These are phyloP conservation scores for Macroramphosus scolopax DNA, from an alignment of 2,797 vertebrate genomes.

Conservation along the genomic window DNA sequence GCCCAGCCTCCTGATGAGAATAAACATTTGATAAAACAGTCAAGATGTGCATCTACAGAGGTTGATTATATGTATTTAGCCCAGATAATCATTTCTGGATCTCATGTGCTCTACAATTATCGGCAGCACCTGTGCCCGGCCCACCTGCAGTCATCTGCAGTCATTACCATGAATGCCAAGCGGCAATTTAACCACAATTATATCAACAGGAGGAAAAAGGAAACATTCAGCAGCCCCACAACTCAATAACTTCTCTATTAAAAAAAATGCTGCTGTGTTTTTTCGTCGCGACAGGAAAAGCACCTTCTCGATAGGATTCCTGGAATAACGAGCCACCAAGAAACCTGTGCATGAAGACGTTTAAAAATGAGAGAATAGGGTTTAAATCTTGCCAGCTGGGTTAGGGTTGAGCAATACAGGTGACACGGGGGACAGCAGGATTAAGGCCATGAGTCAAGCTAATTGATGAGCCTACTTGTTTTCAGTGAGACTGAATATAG, in stretches of 20 bases:
- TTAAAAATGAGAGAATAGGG: constrained; percentile 15
- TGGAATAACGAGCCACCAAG: constrained; percentile 36
- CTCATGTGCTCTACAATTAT: constrained; percentile 58
- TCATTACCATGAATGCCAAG: constrained; percentile 52
- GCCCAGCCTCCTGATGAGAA: constrained; percentile 35
- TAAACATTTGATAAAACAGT: constrained; percentile 50
- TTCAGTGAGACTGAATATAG: constrained; percentile 62
- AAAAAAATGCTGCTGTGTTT: constrained; percentile 30
- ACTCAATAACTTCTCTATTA: constrained; percentile 45
- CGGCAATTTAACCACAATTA: constrained; percentile 66
- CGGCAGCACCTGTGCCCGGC: constrained; percentile 65
- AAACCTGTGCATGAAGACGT: constrained; percentile 32
- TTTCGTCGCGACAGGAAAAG: constrained; percentile 29
- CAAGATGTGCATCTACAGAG: constrained; percentile 56
- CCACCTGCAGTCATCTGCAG: constrained; percentile 70
- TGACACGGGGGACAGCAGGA: constrained; percentile 62
- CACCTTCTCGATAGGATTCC: constrained; percentile 24
- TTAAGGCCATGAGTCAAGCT: constrained; percentile 64
- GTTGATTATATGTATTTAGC: constrained; percentile 66
- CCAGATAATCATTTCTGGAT: constrained; percentile 65
- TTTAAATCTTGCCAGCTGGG: constrained; percentile 56
- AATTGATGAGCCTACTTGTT: constrained; percentile 73
- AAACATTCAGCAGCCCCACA: constrained; percentile 45
- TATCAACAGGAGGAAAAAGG: constrained; percentile 55
- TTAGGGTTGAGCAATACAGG: constrained; percentile 70